These are phyloP conservation scores for Trissolcus japonicus DNA, from an alignment of 2,888 invertebrate species.

Conservation along the genomic window DNA sequence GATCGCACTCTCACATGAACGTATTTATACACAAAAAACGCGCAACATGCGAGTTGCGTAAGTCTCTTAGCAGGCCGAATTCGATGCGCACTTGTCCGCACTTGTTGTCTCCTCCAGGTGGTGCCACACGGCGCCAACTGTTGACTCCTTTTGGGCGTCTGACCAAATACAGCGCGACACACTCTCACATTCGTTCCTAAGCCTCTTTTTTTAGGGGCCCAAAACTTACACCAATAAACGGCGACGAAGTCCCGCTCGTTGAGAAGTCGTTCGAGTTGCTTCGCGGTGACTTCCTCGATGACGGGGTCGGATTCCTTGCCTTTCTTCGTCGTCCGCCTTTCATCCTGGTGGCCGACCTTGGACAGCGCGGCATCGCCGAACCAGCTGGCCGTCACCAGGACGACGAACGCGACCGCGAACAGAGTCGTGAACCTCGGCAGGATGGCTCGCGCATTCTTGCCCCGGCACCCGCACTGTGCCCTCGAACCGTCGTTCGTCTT, in stretches of 20 bases:
- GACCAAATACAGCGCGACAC: conserved; percentile 38
- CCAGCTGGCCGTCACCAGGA: conserved; percentile 59
- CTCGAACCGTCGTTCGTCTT: conserved; percentile 76
- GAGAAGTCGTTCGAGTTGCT: conserved; percentile 92
- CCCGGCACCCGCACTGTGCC: conserved; percentile 72
- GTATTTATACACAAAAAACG: conserved; percentile 36
- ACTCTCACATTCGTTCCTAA: not conserved
- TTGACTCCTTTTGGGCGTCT: conserved; percentile 5
- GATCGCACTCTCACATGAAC: conserved; percentile 16
- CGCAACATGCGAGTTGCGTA: conserved; percentile 27
- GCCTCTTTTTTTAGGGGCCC: not conserved
- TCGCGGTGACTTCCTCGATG: conserved; percentile 95
- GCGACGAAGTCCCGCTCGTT: conserved; percentile 95
- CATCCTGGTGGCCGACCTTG: conserved; percentile 56
- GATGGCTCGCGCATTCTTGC: conserved; percentile 62
- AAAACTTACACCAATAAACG: conserved; percentile 95
- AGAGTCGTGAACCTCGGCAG: conserved; percentile 58
- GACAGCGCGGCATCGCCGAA: conserved; percentile 59
- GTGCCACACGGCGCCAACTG: conserved; percentile 17
- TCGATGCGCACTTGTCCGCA: conserved; percentile 30
- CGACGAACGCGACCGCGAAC: conserved; percentile 63
- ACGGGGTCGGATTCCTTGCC: conserved; percentile 81
- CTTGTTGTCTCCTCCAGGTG: conserved; percentile 18
- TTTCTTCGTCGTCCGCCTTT: conserved; percentile 57
- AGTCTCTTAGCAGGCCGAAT: conserved; percentile 14